These are phyloP conservation scores for Plotosus lineatus DNA, from an alignment of 2,113 vertebrate species.

Conservation along the genomic window DNA sequence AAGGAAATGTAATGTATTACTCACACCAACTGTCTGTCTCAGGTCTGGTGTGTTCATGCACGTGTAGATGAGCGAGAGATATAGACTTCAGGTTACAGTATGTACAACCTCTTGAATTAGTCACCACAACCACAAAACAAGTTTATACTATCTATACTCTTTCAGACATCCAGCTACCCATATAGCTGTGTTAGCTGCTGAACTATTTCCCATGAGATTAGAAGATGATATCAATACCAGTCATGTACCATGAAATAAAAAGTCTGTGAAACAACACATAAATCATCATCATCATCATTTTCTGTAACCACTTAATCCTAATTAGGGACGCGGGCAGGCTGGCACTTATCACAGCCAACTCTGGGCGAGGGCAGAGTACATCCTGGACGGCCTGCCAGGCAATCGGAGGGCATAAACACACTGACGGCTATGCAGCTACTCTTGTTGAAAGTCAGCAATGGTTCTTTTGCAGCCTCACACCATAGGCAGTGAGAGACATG, in stretches of 20 bases:
- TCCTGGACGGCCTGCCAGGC: too few species aligned
- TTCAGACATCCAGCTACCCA: not conserved
- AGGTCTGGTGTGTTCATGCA: slow-evolving; percentile 8
- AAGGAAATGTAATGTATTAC: not conserved
- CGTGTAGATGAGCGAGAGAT: slow-evolving; percentile 26
- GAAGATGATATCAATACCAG: not conserved
- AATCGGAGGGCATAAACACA: too few species aligned
- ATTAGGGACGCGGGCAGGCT: too few species aligned
- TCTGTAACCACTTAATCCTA: too few species aligned
- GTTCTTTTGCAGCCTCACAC: too few species aligned
- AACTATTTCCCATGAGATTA: not conserved
- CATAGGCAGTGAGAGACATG: too few species aligned
- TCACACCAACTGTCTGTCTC: not conserved
- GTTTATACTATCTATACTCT: slow-evolving; percentile 24
- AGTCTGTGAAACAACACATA: not conserved
- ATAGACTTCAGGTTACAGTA: slow-evolving; percentile 22
- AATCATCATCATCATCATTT: too few species aligned
- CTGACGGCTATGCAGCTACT: too few species aligned
- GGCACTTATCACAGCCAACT: too few species aligned
- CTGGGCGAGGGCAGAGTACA: too few species aligned
- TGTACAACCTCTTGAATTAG: slow-evolving; percentile 27
- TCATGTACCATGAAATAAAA: not conserved
- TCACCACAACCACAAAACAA: slow-evolving; percentile 36
- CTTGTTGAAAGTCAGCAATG: too few species aligned
- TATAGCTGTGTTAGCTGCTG: not conserved